A percentile compares a stretch with the other conserved stretches of the same genome.
Evolutionary conservation across 2,888 invertebrate genomes (phyloP).

Genomic region (Seira sanloemensis): DNA sequence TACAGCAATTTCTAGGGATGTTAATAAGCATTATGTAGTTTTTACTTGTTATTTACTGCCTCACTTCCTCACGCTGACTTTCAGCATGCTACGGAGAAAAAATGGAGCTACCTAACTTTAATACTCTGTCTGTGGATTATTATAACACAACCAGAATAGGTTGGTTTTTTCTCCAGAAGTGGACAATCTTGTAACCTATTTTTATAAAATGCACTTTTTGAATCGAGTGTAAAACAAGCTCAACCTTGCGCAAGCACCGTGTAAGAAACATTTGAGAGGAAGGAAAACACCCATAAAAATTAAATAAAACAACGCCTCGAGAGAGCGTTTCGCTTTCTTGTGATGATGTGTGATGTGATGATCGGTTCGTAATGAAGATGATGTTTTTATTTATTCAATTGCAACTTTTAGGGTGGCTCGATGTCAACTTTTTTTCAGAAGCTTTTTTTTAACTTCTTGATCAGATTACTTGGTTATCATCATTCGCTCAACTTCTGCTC

Average conservation of each 20-base stretch:
- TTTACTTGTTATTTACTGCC: constrained; percentile 45
- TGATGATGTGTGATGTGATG: constrained; percentile 55
- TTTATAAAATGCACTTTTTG: too few relatives aligned
- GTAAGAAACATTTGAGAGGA: too few relatives aligned
- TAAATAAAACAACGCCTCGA: constrained; percentile 49
- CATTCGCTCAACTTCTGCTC: neutral
- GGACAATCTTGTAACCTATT: too few relatives aligned
- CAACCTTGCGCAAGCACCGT: constrained; percentile 26
- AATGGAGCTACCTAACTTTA: too few relatives aligned
- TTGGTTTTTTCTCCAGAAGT: too few relatives aligned
- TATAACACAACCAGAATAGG: too few relatives aligned
- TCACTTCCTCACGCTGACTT: constrained; percentile 29
- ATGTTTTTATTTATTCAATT: constrained; percentile 43
- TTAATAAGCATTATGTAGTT: constrained; percentile 15
- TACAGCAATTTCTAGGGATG: constrained; percentile 26
- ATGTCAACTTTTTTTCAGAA: neutral
- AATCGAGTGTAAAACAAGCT: constrained; percentile 29
- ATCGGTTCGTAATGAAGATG: too few relatives aligned
- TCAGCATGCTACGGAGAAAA: constrained; percentile 48
- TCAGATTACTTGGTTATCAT: constrained; percentile 20
- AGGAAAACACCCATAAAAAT: constrained; percentile 59
- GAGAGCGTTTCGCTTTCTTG: constrained; percentile 40
- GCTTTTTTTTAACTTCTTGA: constrained; percentile 24
- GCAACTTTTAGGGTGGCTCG: constrained; percentile 42
- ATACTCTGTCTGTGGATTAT: too few relatives aligned